Evolutionary conservation across 2,113 vertebrate species (phyloP).

Genomic region (Cyphomyrus plagiostoma): DNA sequence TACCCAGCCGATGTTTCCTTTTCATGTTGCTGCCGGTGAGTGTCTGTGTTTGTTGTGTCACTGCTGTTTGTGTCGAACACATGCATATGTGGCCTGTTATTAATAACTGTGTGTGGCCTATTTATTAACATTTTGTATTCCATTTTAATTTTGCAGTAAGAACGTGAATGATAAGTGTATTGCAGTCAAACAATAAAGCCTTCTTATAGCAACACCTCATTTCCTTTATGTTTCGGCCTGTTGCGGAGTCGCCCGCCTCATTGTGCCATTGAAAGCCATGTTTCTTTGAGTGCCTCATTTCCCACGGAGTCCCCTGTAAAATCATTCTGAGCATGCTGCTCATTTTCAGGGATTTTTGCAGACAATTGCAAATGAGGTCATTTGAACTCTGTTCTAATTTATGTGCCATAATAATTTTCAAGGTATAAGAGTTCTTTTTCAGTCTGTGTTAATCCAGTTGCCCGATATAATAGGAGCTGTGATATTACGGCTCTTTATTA

Average conservation of each 20-base stretch:
- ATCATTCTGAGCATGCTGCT: neutral
- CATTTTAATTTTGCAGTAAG: constrained; percentile 11
- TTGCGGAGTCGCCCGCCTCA: neutral
- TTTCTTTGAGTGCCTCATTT: constrained; percentile 6
- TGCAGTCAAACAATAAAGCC: constrained; percentile 22
- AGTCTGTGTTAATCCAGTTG: constrained; percentile 8
- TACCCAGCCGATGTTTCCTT: neutral
- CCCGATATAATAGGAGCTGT: neutral
- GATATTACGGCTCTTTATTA: neutral
- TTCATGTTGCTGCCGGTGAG: neutral
- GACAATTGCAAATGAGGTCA: constrained; percentile 18
- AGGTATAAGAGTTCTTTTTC: constrained; percentile 13
- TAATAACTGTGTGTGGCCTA: constrained; percentile 16
- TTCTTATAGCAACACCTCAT: constrained; percentile 17
- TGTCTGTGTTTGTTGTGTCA: neutral
- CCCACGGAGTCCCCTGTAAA: neutral
- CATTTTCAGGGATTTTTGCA: constrained; percentile 11
- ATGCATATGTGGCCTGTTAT: constrained; percentile 10
- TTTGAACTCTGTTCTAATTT: constrained; percentile 20
- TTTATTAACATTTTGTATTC: constrained; percentile 15
- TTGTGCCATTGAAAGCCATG: neutral
- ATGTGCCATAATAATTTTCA: constrained; percentile 17
- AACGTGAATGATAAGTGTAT: constrained; percentile 19
- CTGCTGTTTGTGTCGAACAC: neutral
- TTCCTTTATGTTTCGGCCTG: constrained; percentile 8